Conservation (phyloP, 1,140 invertebrate species). For the Drosophila melanica region DNA sequence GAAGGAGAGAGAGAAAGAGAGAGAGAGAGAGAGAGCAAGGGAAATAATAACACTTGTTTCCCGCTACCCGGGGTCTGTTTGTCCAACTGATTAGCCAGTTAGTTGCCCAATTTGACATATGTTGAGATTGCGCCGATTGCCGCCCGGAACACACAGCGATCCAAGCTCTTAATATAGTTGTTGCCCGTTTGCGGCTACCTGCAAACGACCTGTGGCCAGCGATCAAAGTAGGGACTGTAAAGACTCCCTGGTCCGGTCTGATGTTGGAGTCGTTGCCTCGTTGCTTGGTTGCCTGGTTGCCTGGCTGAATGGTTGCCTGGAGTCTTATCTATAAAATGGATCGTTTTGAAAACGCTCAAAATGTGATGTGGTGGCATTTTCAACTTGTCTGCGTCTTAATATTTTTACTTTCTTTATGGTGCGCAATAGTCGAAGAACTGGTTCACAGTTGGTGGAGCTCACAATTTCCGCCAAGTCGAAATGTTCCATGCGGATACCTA, state of each 20-base stretch:
- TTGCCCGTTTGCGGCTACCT: slow-evolving; percentile 27
- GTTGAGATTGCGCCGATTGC: slow-evolving; percentile 58
- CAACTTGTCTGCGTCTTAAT: slow-evolving; percentile 83
- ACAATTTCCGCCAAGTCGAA: slow-evolving; percentile 7
- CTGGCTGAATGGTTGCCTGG: not conserved
- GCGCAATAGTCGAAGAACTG: slow-evolving; percentile 62
- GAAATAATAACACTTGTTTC: slow-evolving; percentile 81
- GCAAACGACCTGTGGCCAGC: slow-evolving; percentile 18
- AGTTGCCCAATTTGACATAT: slow-evolving; percentile 81
- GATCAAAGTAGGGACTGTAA: slow-evolving; percentile 3
- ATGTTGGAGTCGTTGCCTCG: no score
- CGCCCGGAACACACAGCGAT: not conserved
- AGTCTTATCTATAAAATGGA: slow-evolving; percentile 77
- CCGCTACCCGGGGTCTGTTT: slow-evolving; percentile 51
- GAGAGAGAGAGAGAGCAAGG: slow-evolving; percentile 62
- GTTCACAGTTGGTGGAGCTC: slow-evolving; percentile 54
- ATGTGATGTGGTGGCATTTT: slow-evolving; percentile 84
- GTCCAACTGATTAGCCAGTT: slow-evolving; percentile 75
- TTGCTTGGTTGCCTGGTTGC: not conserved
- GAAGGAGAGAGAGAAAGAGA: no score
- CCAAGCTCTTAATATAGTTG: slow-evolving; percentile 38
- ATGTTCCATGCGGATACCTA: slow-evolving; percentile 2
- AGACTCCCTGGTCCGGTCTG: no score
- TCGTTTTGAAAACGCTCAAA: slow-evolving; percentile 83
- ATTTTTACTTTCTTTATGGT: slow-evolving; percentile 81